These are phyloP conservation scores for Apis florea DNA, from an alignment of 1,140 invertebrate genomes.

Conservation along the genomic window DNA sequence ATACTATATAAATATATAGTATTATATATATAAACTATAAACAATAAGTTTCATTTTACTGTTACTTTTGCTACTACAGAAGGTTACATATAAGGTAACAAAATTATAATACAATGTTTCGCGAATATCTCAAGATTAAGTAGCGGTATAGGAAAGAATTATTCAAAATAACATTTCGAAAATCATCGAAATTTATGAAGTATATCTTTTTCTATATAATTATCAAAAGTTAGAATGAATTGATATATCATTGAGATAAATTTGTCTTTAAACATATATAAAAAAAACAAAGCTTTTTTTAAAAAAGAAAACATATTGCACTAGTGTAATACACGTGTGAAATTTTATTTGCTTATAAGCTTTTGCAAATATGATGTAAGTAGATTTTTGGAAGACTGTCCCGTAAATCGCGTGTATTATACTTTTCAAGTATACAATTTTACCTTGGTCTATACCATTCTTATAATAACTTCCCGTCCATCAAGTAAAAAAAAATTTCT, in stretches of 20 bases:
- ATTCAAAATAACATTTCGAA: no score
- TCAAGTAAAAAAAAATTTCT: background rate
- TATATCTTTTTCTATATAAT: no score
- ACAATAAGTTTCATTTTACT: no score
- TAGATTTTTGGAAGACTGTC: background rate
- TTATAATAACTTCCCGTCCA: conserved; percentile 22
- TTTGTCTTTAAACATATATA: background rate
- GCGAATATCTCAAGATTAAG: no score
- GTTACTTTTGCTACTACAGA: no score
- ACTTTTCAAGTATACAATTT: background rate
- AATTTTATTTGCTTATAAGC: background rate
- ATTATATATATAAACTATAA: no score
- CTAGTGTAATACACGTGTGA: background rate
- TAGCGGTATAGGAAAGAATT: no score
- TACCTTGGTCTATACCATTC: background rate
- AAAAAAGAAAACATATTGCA: background rate
- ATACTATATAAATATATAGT: no score
- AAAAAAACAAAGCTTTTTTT: background rate
- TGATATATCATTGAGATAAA: background rate
- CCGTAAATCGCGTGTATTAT: background rate
- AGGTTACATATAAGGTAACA: no score
- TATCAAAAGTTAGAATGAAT: background rate
- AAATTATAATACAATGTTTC: no score
- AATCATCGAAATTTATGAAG: no score
- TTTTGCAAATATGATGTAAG: background rate